phyloP scores from a whole-genome alignment of 2,113 vertebrate genomes.

The Mellivora capensis region DNA sequence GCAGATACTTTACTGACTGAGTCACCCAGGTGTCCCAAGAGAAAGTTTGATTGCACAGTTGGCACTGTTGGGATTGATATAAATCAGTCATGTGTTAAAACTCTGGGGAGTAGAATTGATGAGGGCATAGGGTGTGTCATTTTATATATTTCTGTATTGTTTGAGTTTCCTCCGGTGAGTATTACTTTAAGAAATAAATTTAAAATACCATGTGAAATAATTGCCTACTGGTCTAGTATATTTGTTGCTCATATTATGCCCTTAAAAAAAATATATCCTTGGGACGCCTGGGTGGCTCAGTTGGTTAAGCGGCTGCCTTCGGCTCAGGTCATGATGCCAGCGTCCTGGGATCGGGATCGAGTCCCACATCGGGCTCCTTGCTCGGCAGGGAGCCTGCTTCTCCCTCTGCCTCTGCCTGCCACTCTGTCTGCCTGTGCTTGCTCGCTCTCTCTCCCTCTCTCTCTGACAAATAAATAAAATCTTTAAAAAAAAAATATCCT shows the following conservation, averaged over 20 bases:
- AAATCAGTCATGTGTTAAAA: not conserved
- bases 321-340: too few relatives aligned
- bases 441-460: too few relatives aligned
- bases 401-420: too few relatives aligned
- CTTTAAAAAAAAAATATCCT: not conserved
- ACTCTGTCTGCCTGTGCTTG: too few relatives aligned
- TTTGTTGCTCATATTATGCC: not conserved
- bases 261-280: not conserved
- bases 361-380: too few relatives aligned
- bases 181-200: constrained; percentile 34
- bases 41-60: not conserved
- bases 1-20: not conserved
- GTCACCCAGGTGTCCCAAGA: not conserved
- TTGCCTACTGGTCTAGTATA: not conserved
- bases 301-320: too few relatives aligned
- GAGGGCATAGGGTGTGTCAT: not conserved
- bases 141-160: not conserved
- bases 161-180: not conserved
- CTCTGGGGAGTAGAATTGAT: not conserved
- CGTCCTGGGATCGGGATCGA: too few relatives aligned
- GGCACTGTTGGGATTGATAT: not conserved
- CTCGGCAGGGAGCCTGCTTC: too few relatives aligned
- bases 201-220: not conserved
- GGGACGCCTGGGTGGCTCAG: too few relatives aligned
- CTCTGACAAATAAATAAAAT: too few relatives aligned